These are phyloP conservation scores for Calvadosia cruxmelitensis DNA, from an alignment of 30 jellyfish, hydroid and myxozoan species.

Conservation along the genomic window DNA sequence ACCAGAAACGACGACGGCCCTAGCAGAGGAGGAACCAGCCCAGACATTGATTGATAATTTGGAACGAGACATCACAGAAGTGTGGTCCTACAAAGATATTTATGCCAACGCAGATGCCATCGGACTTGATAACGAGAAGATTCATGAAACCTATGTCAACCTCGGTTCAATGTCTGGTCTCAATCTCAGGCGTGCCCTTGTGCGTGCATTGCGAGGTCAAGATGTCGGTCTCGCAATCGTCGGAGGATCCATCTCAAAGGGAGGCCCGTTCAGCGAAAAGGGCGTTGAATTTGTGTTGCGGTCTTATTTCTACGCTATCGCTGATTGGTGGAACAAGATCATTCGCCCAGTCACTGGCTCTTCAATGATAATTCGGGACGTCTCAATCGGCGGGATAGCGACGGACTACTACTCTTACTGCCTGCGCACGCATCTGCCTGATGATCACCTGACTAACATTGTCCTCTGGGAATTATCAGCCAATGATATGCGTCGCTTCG, in stretches of 20 bases:
- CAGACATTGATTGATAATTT: slow-evolving; percentile 80
- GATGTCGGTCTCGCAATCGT: slow-evolving; percentile 97
- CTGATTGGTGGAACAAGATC: slow-evolving; percentile 97
- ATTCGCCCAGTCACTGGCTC: slow-evolving; percentile 99
- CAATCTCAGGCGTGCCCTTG: slow-evolving; percentile 73
- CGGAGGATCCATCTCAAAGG: slow-evolving; percentile 98
- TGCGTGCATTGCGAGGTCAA: slow-evolving; percentile 92
- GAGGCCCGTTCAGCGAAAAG: slow-evolving; percentile 98
- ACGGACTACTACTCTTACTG: slow-evolving; percentile 94
- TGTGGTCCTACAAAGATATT: slow-evolving; percentile 83
- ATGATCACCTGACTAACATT: slow-evolving; percentile 85
- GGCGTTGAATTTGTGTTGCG: slow-evolving; percentile 89
- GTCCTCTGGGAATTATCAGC: slow-evolving; percentile 98
- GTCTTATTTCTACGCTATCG: slow-evolving; percentile 93
- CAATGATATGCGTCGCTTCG: slow-evolving; percentile 93
- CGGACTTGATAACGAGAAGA: slow-evolving; percentile 91
- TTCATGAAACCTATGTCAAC: slow-evolving; percentile 89
- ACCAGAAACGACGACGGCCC: slow-evolving; percentile 48
- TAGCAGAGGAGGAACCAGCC: slow-evolving; percentile 91
- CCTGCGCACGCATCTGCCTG: slow-evolving; percentile 83
- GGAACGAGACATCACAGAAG: slow-evolving; percentile 93
- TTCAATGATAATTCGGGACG: slow-evolving; percentile 91
- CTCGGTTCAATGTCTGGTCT: slow-evolving; percentile 95
- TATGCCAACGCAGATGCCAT: slow-evolving; percentile 88
- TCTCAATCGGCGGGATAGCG: slow-evolving; percentile 97